Evolutionary conservation across 2,113 vertebrate genomes (phyloP), one percentile per base, ranked within the genome.

Genomic region (Myrmecophaga tridactyla): DNA sequence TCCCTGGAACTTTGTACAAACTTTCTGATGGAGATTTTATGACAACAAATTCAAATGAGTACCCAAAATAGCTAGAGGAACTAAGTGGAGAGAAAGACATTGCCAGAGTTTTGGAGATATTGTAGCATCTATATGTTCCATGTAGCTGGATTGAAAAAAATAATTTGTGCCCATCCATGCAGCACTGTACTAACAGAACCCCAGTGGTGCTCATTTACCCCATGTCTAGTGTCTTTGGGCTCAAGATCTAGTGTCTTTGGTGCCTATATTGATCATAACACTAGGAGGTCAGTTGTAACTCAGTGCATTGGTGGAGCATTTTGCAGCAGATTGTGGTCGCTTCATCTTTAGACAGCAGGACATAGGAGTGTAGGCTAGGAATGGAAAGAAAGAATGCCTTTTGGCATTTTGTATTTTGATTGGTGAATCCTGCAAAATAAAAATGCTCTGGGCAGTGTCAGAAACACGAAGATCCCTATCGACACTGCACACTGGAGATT

Each of bases 21-120:
- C 73, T 62, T 58, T 18, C 31, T 75, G 83, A 23, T 86, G 36
- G 34, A 81, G 90, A 85, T 93, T 95, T 94, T 85, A 36, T 51
- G 46, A 70, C 1, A 88, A 84, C 94, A 29, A 95, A 95, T 56
- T 56, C 20, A 77, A 63, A 85, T 69, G 18, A 92, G 10, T 81
- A 46, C 25, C 87, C 43, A 70, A 75, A 70, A 76, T 43, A 51
- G 21, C 43, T 84, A 34, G 36, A 9, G 81, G 41, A 80, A 69
- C 21, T 95, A 77, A 90, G 72, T 34, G 82, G 18, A 89, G 29
- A 89, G 36, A 73, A 90, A 75, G 3, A 10, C 34, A 39, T 43
- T 90, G 34, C 18, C 31, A 69, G 58, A 65, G 70, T 60, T 29
- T 73, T 78, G 15, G 41, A 75, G 48, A 11, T 77, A 80, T 63